phyloP scores from a whole-genome alignment of 2,797 vertebrate species.

The Myotis vivesi region DNA sequence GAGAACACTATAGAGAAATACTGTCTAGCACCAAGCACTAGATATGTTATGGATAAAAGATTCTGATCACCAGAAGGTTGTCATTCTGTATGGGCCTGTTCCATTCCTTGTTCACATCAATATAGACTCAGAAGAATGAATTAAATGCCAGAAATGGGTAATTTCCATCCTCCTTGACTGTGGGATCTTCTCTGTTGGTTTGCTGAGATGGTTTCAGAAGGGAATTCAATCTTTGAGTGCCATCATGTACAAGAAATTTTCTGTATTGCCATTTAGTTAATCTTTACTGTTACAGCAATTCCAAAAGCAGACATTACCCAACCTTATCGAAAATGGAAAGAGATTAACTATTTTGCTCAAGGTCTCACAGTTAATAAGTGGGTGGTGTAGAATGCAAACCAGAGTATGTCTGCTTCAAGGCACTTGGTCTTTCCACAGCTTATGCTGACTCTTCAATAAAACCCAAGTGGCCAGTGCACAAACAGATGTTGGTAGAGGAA shows the following conservation, averaged over 20 bases:
- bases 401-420: background rate
- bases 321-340: constrained; percentile 10
- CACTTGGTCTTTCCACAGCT: background rate
- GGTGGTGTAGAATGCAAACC: background rate
- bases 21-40: background rate
- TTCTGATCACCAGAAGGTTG: background rate
- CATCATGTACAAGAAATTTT: background rate
- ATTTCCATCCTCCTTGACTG: background rate
- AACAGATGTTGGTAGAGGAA: background rate
- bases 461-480: no score
- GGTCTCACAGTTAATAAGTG: background rate
- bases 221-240: background rate
- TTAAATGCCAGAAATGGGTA: background rate
- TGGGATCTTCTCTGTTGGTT: background rate
- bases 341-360: background rate
- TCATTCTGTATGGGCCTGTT: background rate
- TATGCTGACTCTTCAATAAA: background rate
- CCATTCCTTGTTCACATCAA: background rate
- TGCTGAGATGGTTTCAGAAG: background rate
- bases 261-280: background rate
- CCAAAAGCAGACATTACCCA: background rate
- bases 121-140: background rate
- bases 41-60: background rate
- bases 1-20: background rate
- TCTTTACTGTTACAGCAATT: background rate